These are phyloP conservation scores for Musca domestica DNA, from an alignment of 1,140 invertebrate genomes.

Conservation along the genomic window DNA sequence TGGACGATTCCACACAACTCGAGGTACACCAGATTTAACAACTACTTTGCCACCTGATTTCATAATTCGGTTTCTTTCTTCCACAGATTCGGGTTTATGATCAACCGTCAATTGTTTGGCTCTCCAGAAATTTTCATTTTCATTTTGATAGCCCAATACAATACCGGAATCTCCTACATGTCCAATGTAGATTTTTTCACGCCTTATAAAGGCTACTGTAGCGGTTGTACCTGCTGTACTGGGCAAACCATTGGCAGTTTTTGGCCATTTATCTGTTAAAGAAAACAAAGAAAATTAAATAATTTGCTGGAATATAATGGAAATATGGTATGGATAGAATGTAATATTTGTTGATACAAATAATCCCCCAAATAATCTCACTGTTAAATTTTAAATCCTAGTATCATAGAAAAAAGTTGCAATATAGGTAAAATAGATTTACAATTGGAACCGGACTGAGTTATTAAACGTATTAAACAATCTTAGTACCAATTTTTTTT, in stretches of 20 bases:
- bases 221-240: constrained; percentile 97
- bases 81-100: constrained; percentile 91
- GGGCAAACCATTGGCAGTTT: constrained; percentile 85
- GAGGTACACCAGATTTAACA: constrained; percentile 87
- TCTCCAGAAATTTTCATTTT: constrained; percentile 69
- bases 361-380: too few species aligned
- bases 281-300: not conserved
- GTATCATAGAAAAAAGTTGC: too few species aligned
- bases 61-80: constrained; percentile 83
- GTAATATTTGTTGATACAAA: too few species aligned
- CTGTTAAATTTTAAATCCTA: too few species aligned
- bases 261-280: constrained; percentile 86
- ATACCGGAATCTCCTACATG: constrained; percentile 97
- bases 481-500: too few species aligned
- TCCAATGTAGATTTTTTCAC: constrained; percentile 93
- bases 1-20: constrained; percentile 96
- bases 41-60: constrained; percentile 84
- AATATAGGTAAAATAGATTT: too few species aligned
- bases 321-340: too few species aligned
- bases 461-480: too few species aligned
- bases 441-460: too few species aligned
- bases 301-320: too few species aligned
- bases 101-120: constrained; percentile 81
- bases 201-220: constrained; percentile 89
- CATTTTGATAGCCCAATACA: constrained; percentile 79